Base-by-base conservation (phyloP, 2,113 vertebrate genomes). In the Neodontobutis hainanensis region DNA sequence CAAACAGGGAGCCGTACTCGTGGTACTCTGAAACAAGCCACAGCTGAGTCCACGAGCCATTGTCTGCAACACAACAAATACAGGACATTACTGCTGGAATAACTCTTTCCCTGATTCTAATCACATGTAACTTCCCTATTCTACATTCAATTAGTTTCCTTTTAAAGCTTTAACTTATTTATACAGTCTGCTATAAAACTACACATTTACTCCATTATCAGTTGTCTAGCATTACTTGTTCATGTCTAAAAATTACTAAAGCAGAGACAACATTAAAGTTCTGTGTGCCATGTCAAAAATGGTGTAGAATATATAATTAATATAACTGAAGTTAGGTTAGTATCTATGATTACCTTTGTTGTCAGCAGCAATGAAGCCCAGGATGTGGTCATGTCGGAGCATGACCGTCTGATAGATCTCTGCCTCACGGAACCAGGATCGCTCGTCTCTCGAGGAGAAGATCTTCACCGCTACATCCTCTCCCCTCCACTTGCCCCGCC, bases 1-100 rank as follows among this genome's bases (percentile, higher is more conserved):
- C 97, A 0, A 95, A 99, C 58, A 99, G 90, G 3, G 97, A 99
- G 8, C 97, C 97, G 1, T 96, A 94, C 69, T 99, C 96, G 0
- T 99, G 96, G 89, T 96, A 99, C 88, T 99, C 97, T 0, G 96
- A 98, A 50, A 99, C 96, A 11, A 99, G 94, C 97, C 97, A 99
- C n/a, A 99, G 94, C 85, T 99, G 96, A 0, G 97, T 99, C 97
- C 97, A 98, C 0, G 95, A 97, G 50, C 97, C 96, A 0, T 96
- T 99, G 91, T 99, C 97, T 99, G 38, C 51, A 84, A 67, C 32
- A 80, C 36, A 48, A 68, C 58, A 38, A n/a, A 65, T 4, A 73
- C n/a, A 60, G 6, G 35, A 7, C 11, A 35, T 56, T 38, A 58
- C 53, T 57, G 5, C 11, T 45, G 5, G 12, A 1, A 11, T 15